phyloP scores from a whole-genome alignment of 2,888 invertebrate species.

The Craniophora ligustri region DNA sequence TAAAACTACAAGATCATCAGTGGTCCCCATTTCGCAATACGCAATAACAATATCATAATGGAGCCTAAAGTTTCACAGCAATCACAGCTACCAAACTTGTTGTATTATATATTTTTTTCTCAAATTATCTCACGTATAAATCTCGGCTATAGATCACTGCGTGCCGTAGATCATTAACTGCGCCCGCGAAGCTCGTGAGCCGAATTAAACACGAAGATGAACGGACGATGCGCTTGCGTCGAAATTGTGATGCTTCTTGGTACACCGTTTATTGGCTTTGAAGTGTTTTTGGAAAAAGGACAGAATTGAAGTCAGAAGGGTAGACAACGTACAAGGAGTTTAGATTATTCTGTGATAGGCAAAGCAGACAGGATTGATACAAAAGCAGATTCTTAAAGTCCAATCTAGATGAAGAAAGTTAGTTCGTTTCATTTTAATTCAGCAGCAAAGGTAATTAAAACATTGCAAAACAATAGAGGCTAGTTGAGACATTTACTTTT shows the following conservation, averaged over 20 bases:
- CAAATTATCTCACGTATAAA: conserved; percentile 50
- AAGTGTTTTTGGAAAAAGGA: conserved; percentile 2
- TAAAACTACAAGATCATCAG: too few relatives aligned
- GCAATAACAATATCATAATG: not conserved
- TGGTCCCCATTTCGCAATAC: not conserved
- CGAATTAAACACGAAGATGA: conserved; percentile 60
- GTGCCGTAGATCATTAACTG: conserved; percentile 62
- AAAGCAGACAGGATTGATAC: too few relatives aligned
- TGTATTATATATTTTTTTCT: conserved; percentile 11
- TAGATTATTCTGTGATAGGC: too few relatives aligned
- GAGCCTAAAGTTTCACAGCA: not conserved
- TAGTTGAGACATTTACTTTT: not conserved
- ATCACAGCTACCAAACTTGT: conserved; percentile 2
- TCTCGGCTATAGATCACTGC: conserved; percentile 51
- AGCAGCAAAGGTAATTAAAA: too few relatives aligned
- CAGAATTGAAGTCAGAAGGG: too few relatives aligned
- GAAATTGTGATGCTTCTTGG: conserved; percentile 31
- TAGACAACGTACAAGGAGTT: too few relatives aligned
- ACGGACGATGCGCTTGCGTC: conserved; percentile 33
- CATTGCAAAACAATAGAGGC: too few relatives aligned
- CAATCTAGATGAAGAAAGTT: too few relatives aligned
- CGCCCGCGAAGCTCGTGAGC: conserved; percentile 63
- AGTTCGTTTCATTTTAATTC: too few relatives aligned
- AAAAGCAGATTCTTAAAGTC: too few relatives aligned
- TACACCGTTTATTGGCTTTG: conserved; percentile 5